Percentiles rank a stretch among this genome's conserved stretches.
phyloP scores from a whole-genome alignment of 2,797 vertebrate species.

The Rhabdomys pumilio region DNA sequence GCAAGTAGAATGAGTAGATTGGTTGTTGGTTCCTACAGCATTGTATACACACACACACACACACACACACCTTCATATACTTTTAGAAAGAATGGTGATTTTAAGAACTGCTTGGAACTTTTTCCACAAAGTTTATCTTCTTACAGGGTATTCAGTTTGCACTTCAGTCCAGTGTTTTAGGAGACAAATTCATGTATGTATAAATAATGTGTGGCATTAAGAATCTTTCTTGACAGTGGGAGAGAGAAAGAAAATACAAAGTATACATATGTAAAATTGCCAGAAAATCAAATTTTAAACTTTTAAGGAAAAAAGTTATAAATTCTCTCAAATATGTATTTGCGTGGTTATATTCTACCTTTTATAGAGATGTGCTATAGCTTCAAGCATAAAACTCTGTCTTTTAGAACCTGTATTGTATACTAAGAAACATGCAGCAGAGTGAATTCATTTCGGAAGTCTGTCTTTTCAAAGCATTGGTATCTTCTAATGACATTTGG shows the following conservation, averaged over 20 bases:
- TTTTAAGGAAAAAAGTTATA: background rate
- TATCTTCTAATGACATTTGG: constrained; percentile 77
- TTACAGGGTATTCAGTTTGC: constrained; percentile 52
- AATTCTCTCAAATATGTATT: constrained; percentile 50
- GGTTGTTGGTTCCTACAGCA: background rate
- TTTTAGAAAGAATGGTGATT: constrained; percentile 59
- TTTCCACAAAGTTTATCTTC: background rate
- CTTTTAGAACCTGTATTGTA: constrained; percentile 75
- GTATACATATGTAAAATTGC: background rate
- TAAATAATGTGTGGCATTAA: constrained; percentile 56
- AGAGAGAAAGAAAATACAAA: background rate
- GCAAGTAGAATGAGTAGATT: background rate
- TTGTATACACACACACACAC: constrained; percentile 14
- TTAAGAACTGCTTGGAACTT: constrained; percentile 61
- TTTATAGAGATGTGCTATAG: constrained; percentile 68
- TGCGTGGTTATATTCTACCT: constrained; percentile 42
- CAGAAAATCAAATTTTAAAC: background rate
- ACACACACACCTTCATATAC: background rate
- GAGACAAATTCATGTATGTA: constrained; percentile 29
- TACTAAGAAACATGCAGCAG: constrained; percentile 96
- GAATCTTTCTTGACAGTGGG: constrained; percentile 18
- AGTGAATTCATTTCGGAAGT: constrained; percentile 88
- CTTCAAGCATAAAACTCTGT: constrained; percentile 71
- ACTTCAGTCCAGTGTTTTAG: constrained; percentile 40
- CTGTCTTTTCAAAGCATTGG: constrained; percentile 74